phyloP scores from a whole-genome alignment of 1,140 invertebrate species.

The Bombus breviceps region DNA sequence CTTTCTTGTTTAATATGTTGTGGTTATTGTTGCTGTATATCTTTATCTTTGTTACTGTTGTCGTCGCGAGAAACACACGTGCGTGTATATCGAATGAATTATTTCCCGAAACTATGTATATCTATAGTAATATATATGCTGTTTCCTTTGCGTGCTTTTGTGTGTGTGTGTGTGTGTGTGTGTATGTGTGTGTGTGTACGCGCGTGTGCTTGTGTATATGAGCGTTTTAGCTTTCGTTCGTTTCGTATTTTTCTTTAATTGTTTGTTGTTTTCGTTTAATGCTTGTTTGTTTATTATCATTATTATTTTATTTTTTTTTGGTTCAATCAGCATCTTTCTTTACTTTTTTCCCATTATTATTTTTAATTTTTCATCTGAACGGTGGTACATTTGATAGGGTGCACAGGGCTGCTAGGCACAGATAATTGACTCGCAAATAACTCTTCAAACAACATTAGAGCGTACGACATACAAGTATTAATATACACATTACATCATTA shows the following conservation, averaged over 20 bases:
- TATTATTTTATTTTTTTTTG: constrained; percentile 64
- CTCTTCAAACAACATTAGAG: constrained; percentile 83
- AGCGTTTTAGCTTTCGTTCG: constrained; percentile 13
- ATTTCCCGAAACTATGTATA: neutral
- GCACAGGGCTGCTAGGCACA: constrained; percentile 84
- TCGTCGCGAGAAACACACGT: constrained; percentile 33
- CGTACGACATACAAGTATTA: constrained; percentile 82
- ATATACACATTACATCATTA: constrained; percentile 80
- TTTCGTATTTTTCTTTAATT: constrained; percentile 42
- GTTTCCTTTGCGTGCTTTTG: constrained; percentile 37
- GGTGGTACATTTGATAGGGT: constrained; percentile 83
- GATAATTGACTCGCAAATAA: constrained; percentile 84
- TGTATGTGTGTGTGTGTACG: constrained; percentile 13
- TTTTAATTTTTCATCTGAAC: constrained; percentile 79
- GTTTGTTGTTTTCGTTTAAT: constrained; percentile 52
- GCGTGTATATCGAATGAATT: neutral
- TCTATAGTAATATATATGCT: constrained; percentile 30
- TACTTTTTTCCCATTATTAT: constrained; percentile 66
- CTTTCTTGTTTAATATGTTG: constrained; percentile 34
- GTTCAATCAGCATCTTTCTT: constrained; percentile 57
- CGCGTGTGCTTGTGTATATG: constrained; percentile 40
- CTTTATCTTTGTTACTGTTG: constrained; percentile 15
- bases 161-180: constrained; percentile 39
- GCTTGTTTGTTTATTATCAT: constrained; percentile 39
- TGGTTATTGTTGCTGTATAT: constrained; percentile 14